Evolutionary conservation across 37 sponge, comb jelly and placozoan species (phyloP).

Genomic region (Chondrilla cf. caribensis): DNA sequence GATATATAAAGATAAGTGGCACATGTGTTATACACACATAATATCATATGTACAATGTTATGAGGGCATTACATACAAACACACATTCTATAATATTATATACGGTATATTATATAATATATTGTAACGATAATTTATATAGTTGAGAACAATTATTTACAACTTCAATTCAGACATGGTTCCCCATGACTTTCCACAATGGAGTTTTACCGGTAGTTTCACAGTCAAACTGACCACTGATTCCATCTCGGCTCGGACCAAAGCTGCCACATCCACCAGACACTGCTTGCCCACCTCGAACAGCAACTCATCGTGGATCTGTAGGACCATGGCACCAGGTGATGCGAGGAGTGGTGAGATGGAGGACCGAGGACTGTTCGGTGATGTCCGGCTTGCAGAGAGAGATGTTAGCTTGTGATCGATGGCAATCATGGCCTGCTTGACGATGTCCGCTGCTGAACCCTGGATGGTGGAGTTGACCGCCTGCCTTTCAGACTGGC

Average conservation of each 20-base stretch:
- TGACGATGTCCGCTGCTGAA: slow-evolving; percentile 95
- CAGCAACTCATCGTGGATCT: slow-evolving; percentile 93
- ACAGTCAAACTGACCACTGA: slow-evolving; percentile 72
- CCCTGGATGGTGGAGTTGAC: slow-evolving; percentile 95
- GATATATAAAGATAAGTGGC: too few species aligned
- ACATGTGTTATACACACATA: too few species aligned
- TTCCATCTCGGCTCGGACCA: slow-evolving; percentile 84
- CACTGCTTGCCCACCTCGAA: slow-evolving; percentile 69
- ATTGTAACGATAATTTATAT: not conserved
- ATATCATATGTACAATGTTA: too few species aligned
- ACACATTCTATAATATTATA: too few species aligned
- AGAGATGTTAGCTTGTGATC: slow-evolving; percentile 18
- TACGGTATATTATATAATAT: not conserved
- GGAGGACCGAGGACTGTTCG: not conserved
- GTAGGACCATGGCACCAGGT: slow-evolving; percentile 71
- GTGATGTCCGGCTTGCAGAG: not conserved
- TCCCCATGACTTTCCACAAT: slow-evolving; percentile 82
- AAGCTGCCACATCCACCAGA: slow-evolving; percentile 47
- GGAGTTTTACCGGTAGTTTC: slow-evolving; percentile 78
- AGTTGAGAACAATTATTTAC: not conserved
- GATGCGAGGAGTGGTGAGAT: not conserved
- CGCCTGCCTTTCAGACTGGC: slow-evolving; percentile 90
- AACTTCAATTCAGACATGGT: slow-evolving; percentile 25
- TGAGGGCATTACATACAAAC: too few species aligned
- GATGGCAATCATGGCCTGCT: slow-evolving; percentile 90